Conservation (phyloP, 1,140 invertebrate species). For the Planococcus citri region DNA sequence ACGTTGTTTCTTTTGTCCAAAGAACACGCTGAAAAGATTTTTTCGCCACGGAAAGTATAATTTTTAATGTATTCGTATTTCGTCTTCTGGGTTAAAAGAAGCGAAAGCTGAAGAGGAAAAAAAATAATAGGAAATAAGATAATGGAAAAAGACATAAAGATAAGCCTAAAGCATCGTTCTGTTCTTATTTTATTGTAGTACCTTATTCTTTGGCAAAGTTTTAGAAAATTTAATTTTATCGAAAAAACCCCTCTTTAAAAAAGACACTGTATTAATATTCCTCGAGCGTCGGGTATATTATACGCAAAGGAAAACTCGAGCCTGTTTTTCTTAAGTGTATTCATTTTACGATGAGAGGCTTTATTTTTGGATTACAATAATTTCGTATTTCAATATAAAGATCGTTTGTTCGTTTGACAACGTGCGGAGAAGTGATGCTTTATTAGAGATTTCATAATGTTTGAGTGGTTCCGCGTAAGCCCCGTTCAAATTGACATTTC, state of each 20-base stretch:
- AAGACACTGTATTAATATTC: not conserved
- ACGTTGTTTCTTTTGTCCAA: no score
- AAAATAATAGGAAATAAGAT: slow-evolving; percentile 3
- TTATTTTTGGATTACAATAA: not conserved
- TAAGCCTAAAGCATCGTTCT: not conserved
- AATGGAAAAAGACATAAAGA: not conserved
- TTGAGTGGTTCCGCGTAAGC: not conserved
- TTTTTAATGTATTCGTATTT: not conserved
- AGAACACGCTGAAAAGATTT: no score
- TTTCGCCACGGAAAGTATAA: no score
- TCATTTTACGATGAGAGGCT: not conserved
- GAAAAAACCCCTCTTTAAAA: not conserved
- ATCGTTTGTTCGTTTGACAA: not conserved
- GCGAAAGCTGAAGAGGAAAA: not conserved
- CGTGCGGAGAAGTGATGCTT: not conserved
- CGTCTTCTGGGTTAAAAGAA: not conserved
- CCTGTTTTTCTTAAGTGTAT: slow-evolving; percentile 7
- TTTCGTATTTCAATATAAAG: slow-evolving; percentile 4
- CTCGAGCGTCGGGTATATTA: not conserved
- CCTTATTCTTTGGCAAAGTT: slow-evolving; percentile 2
- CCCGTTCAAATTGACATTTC: not conserved
- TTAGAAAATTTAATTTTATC: slow-evolving; percentile 9
- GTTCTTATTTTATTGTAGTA: slow-evolving; percentile 3
- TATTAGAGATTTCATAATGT: no score
- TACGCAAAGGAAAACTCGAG: not conserved